Evolutionary conservation across 2,797 vertebrate species (phyloP), one percentile per base, ranked within the genome.

Genomic region (Dendrocincla tyrannina): DNA sequence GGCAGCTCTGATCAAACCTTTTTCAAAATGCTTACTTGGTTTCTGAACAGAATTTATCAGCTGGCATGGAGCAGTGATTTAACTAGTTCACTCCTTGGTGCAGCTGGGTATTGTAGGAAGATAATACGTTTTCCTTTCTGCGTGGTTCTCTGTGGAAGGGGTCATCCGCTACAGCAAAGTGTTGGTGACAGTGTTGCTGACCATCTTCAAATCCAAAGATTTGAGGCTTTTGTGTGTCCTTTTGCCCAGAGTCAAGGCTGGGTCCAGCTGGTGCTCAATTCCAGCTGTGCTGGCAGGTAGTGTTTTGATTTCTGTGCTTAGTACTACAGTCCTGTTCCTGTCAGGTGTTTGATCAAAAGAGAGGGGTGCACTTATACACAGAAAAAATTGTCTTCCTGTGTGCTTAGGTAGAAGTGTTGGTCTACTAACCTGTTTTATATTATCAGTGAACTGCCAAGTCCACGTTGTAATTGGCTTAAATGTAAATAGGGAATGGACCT

Each of bases 1-100:
- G 89, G 69, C 93, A 90, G 32, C 72, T 88, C 53, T 72, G 67
- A 68, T 83, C 49, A 95, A 85, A 84, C 91, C 47, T 89, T 89
- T 84, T 73, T 49, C 69, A 50, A 92, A 95, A 60, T 85, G 74
- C 81, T 92, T 82, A n/a, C 88, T 78, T 70, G 30, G 32, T 90
- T 93, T 76, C 67, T 82, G 84, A 59, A 74, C 27, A 50, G 74
- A 91, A 74, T 89, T 78, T 73, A 62, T 76, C 60, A 70, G 49
- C 59, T 52, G 39, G 37, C 24, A 17, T 0, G 10, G 64, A 63
- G 32, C 60, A 70, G 49, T 64, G 49, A 41, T 85, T 92, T 87
- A 94, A 88, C 87, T 79, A 33, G n/a, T 74, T 89, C 85, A 42
- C 23, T 75, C 49, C 74, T 76, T 37, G 55, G 5, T 66, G 49